A percentile compares a stretch with the other conserved stretches of the same genome.
Evolutionary conservation across 2,888 invertebrate species (phyloP).

Genomic region (Parthenolecanium corni): DNA sequence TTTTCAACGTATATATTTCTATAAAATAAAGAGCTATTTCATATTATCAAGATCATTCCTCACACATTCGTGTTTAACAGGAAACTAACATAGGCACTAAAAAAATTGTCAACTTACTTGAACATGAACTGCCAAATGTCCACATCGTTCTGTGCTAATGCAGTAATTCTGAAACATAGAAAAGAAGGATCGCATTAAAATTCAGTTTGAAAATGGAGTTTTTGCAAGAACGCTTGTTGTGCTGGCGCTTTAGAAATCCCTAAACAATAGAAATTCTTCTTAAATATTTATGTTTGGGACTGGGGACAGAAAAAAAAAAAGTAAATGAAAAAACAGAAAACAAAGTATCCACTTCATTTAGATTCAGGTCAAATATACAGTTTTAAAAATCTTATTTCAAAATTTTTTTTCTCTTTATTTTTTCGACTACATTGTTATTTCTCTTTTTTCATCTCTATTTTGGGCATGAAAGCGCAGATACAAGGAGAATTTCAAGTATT

Average conservation of each 20-base stretch:
- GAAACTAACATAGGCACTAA: no score
- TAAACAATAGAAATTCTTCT: background rate
- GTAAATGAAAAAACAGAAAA: background rate
- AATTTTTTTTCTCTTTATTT: no score
- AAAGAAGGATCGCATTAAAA: background rate
- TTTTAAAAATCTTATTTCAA: no score
- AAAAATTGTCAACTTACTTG: slow-evolving; percentile 52
- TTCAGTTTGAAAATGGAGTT: no score
- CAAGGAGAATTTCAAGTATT: slow-evolving; percentile 2
- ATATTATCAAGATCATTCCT: no score
- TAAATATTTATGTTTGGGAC: background rate
- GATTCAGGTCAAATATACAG: no score
- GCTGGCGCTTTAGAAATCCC: no score
- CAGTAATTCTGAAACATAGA: slow-evolving; percentile 61
- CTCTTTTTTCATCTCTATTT: background rate
- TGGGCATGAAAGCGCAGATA: background rate
- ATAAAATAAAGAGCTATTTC: no score
- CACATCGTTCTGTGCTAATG: slow-evolving; percentile 60
- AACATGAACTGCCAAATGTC: slow-evolving; percentile 62
- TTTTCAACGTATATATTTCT: no score
- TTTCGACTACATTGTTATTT: background rate
- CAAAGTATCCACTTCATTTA: no score
- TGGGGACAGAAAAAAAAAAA: background rate
- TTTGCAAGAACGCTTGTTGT: no score
- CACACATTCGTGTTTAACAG: no score